A percentile compares a stretch with the other conserved stretches of the same genome.
These are phyloP conservation scores for Scomber japonicus DNA, from an alignment of 2,113 vertebrate genomes.

Conservation along the genomic window DNA sequence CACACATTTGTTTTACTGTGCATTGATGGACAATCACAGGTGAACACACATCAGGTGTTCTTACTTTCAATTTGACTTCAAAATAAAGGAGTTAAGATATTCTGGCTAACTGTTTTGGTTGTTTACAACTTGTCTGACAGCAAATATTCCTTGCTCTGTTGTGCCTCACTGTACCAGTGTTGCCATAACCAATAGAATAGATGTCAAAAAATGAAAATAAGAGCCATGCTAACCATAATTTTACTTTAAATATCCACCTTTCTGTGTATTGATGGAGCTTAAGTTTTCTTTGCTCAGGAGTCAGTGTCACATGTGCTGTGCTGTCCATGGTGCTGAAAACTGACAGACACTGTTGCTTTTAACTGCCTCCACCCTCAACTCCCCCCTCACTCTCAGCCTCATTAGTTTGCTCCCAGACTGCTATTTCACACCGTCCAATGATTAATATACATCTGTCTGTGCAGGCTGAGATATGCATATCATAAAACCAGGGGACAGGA, in stretches of 20 bases:
- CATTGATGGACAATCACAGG: too few relatives aligned
- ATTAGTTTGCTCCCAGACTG: conserved; percentile 53
- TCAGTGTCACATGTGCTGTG: conserved; percentile 5
- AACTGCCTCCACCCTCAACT: neutral
- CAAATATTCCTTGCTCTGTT: neutral
- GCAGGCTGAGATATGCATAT: conserved; percentile 47
- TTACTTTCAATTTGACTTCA: too few relatives aligned
- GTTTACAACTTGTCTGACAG: neutral
- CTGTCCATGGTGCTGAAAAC: conserved; percentile 84
- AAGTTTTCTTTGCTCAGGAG: neutral
- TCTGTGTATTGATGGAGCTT: neutral
- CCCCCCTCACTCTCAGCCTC: conserved; percentile 27
- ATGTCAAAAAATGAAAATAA: neutral
- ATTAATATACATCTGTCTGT: conserved; percentile 63
- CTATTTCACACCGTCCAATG: conserved; percentile 39
- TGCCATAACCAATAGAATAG: neutral
- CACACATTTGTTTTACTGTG: too few relatives aligned
- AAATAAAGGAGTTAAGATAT: neutral
- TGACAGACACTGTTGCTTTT: conserved; percentile 11
- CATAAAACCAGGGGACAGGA: conserved; percentile 48
- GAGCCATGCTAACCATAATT: neutral
- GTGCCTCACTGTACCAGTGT: too few relatives aligned
- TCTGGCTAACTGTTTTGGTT: neutral
- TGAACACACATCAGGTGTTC: too few relatives aligned
- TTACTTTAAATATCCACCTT: too few relatives aligned